Evolutionary conservation across 2,797 vertebrate genomes (phyloP).

Genomic region (Coregonus suidteri): DNA sequence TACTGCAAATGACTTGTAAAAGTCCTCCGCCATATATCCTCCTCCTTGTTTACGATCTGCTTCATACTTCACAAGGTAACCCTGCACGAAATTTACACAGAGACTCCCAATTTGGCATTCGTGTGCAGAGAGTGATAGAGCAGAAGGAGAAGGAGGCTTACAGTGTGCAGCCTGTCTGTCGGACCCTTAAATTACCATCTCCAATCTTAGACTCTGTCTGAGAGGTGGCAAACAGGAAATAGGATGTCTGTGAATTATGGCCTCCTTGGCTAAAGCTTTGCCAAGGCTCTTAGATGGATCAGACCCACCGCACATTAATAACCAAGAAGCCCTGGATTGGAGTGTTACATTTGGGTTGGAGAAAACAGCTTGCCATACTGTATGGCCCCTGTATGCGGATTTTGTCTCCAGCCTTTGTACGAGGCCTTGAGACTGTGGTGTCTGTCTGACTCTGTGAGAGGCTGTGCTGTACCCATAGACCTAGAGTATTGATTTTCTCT

Average conservation of each 20-base stretch:
- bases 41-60: conserved; percentile 19
- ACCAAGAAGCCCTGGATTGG: conserved; percentile 46
- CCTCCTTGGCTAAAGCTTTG: conserved; percentile 59
- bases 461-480: neutral
- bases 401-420: conserved; percentile 10
- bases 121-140: conserved; percentile 23
- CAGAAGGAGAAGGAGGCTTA: conserved; percentile 30
- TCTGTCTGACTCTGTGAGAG: conserved; percentile 24
- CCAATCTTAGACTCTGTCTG: conserved; percentile 37
- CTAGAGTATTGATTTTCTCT: neutral
- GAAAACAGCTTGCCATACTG: conserved; percentile 21
- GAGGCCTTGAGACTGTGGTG: conserved; percentile 20
- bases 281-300: conserved; percentile 27
- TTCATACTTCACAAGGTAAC: conserved; percentile 23
- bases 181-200: conserved; percentile 58
- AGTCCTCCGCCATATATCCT: conserved; percentile 1
- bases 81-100: conserved; percentile 16
- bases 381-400: neutral
- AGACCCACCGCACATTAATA: neutral
- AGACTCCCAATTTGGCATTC: conserved; percentile 3
- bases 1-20: conserved; percentile 17
- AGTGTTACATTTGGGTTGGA: conserved; percentile 55
- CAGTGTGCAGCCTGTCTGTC: conserved; percentile 44
- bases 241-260: conserved; percentile 60
- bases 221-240: conserved; percentile 44